phyloP scores from a whole-genome alignment of 2,888 invertebrate species.

The Pheosia tremula region DNA sequence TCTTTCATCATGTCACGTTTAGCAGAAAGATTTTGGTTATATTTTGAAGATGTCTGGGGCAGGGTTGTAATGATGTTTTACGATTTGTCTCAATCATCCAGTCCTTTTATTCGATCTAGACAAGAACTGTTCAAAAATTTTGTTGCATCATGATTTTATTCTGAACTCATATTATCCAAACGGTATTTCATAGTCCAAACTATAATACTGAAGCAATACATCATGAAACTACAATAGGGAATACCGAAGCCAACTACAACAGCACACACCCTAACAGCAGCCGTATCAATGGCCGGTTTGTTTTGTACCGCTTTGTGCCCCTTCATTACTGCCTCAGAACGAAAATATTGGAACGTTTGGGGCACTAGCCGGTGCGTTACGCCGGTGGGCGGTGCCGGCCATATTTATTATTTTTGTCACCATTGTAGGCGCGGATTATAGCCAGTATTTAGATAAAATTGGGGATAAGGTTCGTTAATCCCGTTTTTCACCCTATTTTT shows the following conservation, averaged over 20 bases:
- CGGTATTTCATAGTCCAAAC: background rate
- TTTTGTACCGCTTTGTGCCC: slow-evolving; percentile 66
- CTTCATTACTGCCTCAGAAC: slow-evolving; percentile 72
- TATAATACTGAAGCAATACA: background rate
- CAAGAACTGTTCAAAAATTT: too few species aligned
- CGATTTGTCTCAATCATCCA: too few species aligned
- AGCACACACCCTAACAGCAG: slow-evolving; percentile 13
- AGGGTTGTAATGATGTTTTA: too few species aligned
- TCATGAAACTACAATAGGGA: slow-evolving; percentile 18
- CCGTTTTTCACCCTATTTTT: slow-evolving; percentile 63
- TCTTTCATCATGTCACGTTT: too few species aligned
- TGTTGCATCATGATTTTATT: too few species aligned
- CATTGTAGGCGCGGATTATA: slow-evolving; percentile 78
- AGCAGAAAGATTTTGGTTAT: too few species aligned
- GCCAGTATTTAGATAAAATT: slow-evolving; percentile 83
- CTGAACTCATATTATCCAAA: too few species aligned
- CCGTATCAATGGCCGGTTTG: slow-evolving; percentile 71
- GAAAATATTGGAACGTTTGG: slow-evolving; percentile 72
- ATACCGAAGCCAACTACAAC: slow-evolving; percentile 7
- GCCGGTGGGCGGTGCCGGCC: slow-evolving; percentile 68
- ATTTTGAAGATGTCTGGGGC: too few species aligned
- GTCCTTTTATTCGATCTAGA: too few species aligned
- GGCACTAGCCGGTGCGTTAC: slow-evolving; percentile 43
- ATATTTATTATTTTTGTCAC: slow-evolving; percentile 85
- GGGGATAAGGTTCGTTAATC: slow-evolving; percentile 81